These are phyloP conservation scores for Saguinus imperator DNA, from an alignment of 2,113 vertebrate genomes.

Conservation along the genomic window DNA sequence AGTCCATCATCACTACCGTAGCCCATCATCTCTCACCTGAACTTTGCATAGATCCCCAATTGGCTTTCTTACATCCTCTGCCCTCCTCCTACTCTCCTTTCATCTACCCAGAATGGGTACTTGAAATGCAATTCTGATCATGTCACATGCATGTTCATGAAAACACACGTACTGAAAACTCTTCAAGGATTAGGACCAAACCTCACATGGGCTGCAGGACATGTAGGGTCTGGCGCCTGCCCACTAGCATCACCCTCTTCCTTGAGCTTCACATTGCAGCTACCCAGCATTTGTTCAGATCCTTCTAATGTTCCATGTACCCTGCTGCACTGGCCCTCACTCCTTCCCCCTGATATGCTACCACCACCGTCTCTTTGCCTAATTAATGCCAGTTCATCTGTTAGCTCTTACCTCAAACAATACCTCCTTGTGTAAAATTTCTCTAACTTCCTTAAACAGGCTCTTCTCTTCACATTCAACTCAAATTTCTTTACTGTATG, in stretches of 20 bases:
- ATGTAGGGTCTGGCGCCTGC: not conserved
- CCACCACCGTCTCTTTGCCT: not conserved
- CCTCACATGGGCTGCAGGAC: fast-evolving
- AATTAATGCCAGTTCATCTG: not conserved
- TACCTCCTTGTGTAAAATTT: not conserved
- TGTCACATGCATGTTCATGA: not conserved
- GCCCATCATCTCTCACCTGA: not conserved
- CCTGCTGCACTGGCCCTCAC: not conserved
- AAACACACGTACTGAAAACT: not conserved
- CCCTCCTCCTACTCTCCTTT: not conserved
- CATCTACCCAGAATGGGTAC: not conserved
- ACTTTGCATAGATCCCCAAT: not conserved
- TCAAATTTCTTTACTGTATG: not conserved
- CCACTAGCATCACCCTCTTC: not conserved
- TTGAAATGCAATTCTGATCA: not conserved
- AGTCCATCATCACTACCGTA: not conserved
- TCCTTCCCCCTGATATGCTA: not conserved
- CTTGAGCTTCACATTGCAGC: not conserved
- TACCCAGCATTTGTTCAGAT: not conserved
- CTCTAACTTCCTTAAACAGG: not conserved
- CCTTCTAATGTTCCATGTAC: not conserved
- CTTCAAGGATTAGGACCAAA: not conserved
- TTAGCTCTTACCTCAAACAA: not conserved
- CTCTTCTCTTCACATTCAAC: not conserved
- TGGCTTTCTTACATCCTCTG: not conserved